phyloP scores from a whole-genome alignment of 2,113 vertebrate genomes.

The Colaptes auratus region DNA sequence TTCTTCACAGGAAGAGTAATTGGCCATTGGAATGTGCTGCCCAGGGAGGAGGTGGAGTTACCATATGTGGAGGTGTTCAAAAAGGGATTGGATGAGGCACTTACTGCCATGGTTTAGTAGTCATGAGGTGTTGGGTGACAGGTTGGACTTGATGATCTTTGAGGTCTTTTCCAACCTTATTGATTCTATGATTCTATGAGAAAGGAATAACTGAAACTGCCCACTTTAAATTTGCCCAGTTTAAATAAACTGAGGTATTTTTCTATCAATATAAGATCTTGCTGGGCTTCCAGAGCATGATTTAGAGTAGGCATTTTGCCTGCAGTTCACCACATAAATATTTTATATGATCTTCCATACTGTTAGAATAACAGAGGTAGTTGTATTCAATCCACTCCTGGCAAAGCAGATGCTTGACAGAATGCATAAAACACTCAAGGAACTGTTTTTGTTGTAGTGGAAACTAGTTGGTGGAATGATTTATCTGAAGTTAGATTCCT shows the following conservation, averaged over 20 bases:
- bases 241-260: slow-evolving; percentile 58
- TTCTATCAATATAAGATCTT: slow-evolving; percentile 50
- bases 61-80: too few species aligned
- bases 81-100: too few species aligned
- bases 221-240: slow-evolving; percentile 61
- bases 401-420: slow-evolving; percentile 46
- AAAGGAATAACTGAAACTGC: slow-evolving; percentile 51
- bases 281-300: slow-evolving; percentile 31
- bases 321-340: slow-evolving; percentile 58
- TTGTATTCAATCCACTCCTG: slow-evolving; percentile 59
- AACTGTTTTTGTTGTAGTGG: not conserved
- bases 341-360: slow-evolving; percentile 46
- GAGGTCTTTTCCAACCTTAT: too few species aligned
- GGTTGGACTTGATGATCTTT: too few species aligned
- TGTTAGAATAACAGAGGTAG: slow-evolving; percentile 55
- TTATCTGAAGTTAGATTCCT: slow-evolving; percentile 1
- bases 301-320: slow-evolving; percentile 48
- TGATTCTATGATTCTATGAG: not conserved
- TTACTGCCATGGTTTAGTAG: too few species aligned
- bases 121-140: too few species aligned
- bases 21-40: too few species aligned
- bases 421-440: slow-evolving; percentile 26
- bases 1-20: too few species aligned
- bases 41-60: too few species aligned
- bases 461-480: not conserved